phyloP scores from a whole-genome alignment of 2,113 vertebrate species.

The Actenoides hombroni region DNA sequence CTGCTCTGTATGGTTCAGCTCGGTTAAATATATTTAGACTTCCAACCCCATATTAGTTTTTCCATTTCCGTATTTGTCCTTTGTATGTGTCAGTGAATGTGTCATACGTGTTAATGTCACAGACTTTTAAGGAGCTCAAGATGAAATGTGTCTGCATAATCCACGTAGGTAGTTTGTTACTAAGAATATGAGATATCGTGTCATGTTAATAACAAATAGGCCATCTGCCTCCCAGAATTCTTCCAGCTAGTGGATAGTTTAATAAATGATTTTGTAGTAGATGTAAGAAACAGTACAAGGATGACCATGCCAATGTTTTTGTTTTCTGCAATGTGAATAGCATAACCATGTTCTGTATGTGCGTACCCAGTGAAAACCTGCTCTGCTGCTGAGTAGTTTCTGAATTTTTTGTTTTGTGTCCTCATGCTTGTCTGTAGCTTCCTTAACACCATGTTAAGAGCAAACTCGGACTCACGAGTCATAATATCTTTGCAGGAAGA shows the following conservation, averaged over 20 bases:
- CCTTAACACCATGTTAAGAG: not conserved
- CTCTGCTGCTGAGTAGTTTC: not conserved
- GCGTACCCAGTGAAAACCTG: not conserved
- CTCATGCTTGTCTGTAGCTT: not conserved
- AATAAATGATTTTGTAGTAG: not conserved
- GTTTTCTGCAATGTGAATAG: not conserved
- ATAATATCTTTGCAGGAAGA: not conserved
- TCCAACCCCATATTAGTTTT: not conserved
- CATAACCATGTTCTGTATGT: not conserved
- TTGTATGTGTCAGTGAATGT: not conserved
- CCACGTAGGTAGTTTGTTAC: not conserved
- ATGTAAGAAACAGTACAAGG: not conserved
- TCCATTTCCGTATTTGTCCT: not conserved
- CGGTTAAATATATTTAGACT: not conserved
- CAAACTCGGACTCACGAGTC: not conserved
- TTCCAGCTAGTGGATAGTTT: not conserved
- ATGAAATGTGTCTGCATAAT: not conserved
- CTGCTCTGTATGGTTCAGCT: not conserved
- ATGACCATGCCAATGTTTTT: not conserved
- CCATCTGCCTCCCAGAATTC: slow-evolving; percentile 1
- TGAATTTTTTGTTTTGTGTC: not conserved
- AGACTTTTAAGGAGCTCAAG: not conserved
- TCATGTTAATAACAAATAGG: not conserved
- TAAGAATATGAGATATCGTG: not conserved
- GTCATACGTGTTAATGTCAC: not conserved